Percentiles rank a stretch among this genome's conserved stretches.
Evolutionary conservation across 2,797 vertebrate species (phyloP).

Genomic region (Tragopan temminckii): DNA sequence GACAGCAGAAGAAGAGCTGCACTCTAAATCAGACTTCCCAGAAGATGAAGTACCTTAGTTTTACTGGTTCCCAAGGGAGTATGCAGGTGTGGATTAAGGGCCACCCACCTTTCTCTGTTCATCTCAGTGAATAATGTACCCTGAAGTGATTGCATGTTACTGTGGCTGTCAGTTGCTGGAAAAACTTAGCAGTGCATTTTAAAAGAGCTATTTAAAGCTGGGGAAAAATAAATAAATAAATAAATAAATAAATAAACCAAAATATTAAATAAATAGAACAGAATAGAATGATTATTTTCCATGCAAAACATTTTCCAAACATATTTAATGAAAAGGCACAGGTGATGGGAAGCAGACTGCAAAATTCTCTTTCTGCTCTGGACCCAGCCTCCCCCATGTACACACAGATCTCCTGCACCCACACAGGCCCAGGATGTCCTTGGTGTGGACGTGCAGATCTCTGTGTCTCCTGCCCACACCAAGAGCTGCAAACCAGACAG

Average conservation of each 20-base stretch:
- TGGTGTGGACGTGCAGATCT: neutral
- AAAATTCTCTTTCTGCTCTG: neutral
- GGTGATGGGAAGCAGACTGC: neutral
- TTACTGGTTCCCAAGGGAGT: neutral
- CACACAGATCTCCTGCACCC: neutral
- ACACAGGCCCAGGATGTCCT: neutral
- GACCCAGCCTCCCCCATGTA: rapidly evolving
- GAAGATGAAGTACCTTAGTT: neutral
- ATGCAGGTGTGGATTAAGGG: neutral
- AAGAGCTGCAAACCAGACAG: neutral
- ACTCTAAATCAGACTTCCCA: neutral
- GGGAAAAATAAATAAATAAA: neutral
- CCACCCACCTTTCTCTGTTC: neutral
- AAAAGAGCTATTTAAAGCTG: neutral
- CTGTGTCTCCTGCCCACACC: neutral
- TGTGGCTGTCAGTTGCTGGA: neutral
- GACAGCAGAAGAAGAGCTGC: neutral
- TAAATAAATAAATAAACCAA: neutral
- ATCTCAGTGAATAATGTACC: neutral
- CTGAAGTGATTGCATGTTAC: neutral
- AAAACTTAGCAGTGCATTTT: neutral
- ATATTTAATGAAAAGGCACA: neutral
- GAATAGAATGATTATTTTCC: neutral
- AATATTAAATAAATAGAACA: rapidly evolving
- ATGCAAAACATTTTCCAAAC: neutral